These are phyloP conservation scores for Pyrocephalus nanus DNA, from an alignment of 2,797 vertebrate species.

Conservation along the genomic window DNA sequence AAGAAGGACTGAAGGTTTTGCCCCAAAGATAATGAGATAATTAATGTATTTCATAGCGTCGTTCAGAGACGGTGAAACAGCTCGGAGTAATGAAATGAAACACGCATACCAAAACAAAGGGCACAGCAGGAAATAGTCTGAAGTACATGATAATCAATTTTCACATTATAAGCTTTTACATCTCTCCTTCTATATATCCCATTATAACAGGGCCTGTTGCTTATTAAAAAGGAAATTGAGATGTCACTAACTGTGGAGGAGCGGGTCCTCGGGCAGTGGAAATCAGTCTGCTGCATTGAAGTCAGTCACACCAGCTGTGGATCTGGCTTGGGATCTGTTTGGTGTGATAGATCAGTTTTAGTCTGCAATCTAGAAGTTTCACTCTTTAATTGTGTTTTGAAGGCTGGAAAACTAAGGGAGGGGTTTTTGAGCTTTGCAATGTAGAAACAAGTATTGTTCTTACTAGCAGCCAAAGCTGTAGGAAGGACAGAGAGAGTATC, in stretches of 20 bases:
- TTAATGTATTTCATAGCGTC: constrained; percentile 36
- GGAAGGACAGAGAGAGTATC: background rate
- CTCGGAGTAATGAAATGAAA: constrained; percentile 32
- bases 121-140: constrained; percentile 53
- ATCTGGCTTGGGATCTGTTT: background rate
- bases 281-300: background rate
- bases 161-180: constrained; percentile 62
- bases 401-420: background rate
- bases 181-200: constrained; percentile 50
- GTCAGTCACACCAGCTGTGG: background rate
- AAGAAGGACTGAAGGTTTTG: constrained; percentile 36
- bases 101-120: constrained; percentile 48
- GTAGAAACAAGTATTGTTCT: background rate
- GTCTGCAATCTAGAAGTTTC: background rate
- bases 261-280: constrained; percentile 20
- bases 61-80: background rate
- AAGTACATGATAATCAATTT: constrained; percentile 68
- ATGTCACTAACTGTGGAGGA: constrained; percentile 30
- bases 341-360: background rate
- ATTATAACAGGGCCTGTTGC: constrained; percentile 39
- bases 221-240: constrained; percentile 65
- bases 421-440: background rate
- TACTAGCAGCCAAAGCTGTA: background rate
- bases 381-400: background rate
- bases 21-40: constrained; percentile 45